These are phyloP conservation scores for Synergus japonicus DNA, from an alignment of 2,888 invertebrate species.

Conservation along the genomic window DNA sequence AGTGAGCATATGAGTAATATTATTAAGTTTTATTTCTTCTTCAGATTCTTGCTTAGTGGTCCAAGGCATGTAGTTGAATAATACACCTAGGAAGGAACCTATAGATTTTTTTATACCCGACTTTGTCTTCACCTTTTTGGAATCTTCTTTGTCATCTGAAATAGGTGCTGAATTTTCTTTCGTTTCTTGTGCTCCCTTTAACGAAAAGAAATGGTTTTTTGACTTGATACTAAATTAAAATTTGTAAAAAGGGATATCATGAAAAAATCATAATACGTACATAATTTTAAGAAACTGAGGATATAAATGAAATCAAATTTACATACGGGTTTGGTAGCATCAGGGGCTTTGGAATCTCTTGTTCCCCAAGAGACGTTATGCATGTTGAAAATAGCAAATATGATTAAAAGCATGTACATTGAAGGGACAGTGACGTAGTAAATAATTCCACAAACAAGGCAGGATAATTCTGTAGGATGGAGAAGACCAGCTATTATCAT, in stretches of 20 bases:
- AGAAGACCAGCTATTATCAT: constrained; percentile 80
- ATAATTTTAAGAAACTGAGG: too few species aligned
- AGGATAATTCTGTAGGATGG: constrained; percentile 89
- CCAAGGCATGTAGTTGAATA: constrained; percentile 80
- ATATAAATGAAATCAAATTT: constrained; percentile 50
- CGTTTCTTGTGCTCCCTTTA: constrained; percentile 60
- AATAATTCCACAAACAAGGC: constrained; percentile 86
- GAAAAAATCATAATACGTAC: too few species aligned
- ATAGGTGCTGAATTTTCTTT: constrained; percentile 11
- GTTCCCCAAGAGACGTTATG: constrained; percentile 98
- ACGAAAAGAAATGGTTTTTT: neutral
- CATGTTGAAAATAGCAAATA: constrained; percentile 95
- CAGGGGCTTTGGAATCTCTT: constrained; percentile 81
- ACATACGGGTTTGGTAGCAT: constrained; percentile 61
- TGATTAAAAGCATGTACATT: constrained; percentile 94
- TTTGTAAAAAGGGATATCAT: neutral
- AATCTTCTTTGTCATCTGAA: constrained; percentile 72
- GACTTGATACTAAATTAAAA: neutral
- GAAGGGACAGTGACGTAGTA: constrained; percentile 96
- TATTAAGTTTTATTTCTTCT: constrained; percentile 76
- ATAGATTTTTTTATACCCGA: constrained; percentile 75
- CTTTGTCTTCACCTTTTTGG: constrained; percentile 75
- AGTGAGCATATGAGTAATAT: constrained; percentile 76
- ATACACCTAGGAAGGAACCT: constrained; percentile 79
- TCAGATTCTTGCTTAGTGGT: constrained; percentile 77